A percentile compares a stretch with the other conserved stretches of the same genome.
These are phyloP conservation scores for Neoascia interrupta DNA, from an alignment of 2,888 invertebrate species.

Conservation along the genomic window DNA sequence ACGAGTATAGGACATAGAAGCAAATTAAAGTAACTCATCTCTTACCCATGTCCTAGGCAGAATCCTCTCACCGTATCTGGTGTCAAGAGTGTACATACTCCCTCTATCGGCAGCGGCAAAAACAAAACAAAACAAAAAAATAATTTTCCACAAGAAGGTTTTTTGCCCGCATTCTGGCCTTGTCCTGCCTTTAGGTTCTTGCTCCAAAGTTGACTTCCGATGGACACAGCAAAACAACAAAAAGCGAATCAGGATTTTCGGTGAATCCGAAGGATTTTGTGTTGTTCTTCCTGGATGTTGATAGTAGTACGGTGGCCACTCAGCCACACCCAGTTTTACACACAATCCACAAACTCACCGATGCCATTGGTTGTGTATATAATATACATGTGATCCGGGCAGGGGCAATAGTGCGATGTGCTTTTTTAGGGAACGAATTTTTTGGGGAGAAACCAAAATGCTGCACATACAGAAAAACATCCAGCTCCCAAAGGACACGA, in stretches of 20 bases:
- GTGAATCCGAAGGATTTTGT: constrained; percentile 51
- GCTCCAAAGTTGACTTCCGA: constrained; percentile 54
- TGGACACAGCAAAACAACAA: constrained; percentile 44
- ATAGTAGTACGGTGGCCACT: constrained; percentile 44
- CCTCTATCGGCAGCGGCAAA: constrained; percentile 58
- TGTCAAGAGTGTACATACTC: constrained; percentile 60
- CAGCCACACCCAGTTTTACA: constrained; percentile 69
- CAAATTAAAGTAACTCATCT: constrained; percentile 62
- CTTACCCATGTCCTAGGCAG: constrained; percentile 33
- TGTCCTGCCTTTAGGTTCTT: constrained; percentile 2
- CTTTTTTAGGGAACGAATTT: constrained; percentile 30
- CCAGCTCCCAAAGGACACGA: constrained; percentile 34
- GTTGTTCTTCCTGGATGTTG: constrained; percentile 39
- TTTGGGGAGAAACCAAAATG: too few species aligned
- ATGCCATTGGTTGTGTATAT: constrained; percentile 62
- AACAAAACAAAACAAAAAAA: constrained; percentile 22
- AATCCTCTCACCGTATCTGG: constrained; percentile 28
- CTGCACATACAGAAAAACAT: constrained; percentile 20
- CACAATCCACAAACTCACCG: constrained; percentile 59
- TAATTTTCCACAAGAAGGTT: constrained; percentile 20
- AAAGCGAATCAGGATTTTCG: constrained; percentile 36
- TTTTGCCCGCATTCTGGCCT: too few species aligned
- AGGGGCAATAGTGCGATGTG: constrained; percentile 25
- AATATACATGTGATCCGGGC: constrained; percentile 7
- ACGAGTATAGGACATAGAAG: constrained; percentile 21